Evolutionary conservation across 2,888 invertebrate species (phyloP).

Genomic region (Busseola fusca): DNA sequence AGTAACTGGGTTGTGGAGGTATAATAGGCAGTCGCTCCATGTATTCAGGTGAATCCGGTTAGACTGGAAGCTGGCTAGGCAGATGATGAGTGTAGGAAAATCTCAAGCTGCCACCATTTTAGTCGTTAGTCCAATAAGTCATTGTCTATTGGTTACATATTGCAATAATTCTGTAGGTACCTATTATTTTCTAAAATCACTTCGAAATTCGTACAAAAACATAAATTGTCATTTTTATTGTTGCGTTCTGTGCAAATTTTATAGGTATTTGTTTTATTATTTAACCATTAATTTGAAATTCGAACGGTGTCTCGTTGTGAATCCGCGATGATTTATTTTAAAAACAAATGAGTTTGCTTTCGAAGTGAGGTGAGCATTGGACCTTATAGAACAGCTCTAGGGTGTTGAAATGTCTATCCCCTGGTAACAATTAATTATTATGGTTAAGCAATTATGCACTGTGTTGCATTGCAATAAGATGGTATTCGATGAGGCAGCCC

Average conservation of each 20-base stretch:
- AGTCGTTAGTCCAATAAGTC: rapidly evolving
- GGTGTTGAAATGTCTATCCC: constrained; percentile 1
- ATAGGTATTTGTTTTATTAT: too few relatives aligned
- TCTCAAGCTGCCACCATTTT: constrained; percentile 2
- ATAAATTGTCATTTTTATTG: too few relatives aligned
- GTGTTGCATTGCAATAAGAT: background rate
- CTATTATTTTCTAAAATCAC: background rate
- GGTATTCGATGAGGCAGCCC: constrained; percentile 35
- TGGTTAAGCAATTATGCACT: constrained; percentile 10
- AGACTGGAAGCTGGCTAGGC: too few relatives aligned
- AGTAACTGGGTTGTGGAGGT: too few relatives aligned
- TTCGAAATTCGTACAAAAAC: constrained; percentile 16
- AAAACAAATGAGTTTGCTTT: constrained; percentile 27
- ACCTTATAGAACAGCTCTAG: background rate
- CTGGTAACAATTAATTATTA: constrained; percentile 16
- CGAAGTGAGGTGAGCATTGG: background rate
- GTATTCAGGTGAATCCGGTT: too few relatives aligned
- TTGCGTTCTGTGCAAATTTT: too few relatives aligned
- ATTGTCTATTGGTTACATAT: background rate
- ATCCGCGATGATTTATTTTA: constrained; percentile 4
- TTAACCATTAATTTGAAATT: constrained; percentile 9
- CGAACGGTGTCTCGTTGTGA: background rate
- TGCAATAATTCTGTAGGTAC: background rate
- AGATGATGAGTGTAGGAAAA: too few relatives aligned
- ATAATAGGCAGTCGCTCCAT: too few relatives aligned